phyloP scores from a whole-genome alignment of 1,140 invertebrate genomes.

The Drosophila triauraria region DNA sequence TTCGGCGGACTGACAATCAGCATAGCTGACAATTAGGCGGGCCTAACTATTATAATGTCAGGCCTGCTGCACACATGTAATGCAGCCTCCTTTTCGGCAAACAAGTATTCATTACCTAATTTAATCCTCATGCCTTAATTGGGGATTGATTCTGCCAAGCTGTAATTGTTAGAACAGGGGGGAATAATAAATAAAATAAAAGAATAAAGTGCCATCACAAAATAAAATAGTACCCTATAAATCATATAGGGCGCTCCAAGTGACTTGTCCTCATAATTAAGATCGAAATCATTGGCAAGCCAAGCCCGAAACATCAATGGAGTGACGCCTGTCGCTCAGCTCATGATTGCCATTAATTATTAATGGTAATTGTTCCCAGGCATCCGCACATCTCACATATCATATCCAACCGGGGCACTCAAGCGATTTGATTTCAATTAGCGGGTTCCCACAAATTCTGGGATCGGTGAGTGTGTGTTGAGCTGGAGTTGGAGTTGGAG shows the following conservation, averaged over 20 bases:
- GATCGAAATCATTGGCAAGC: not conserved
- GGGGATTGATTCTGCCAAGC: not conserved
- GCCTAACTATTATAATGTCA: too few relatives aligned
- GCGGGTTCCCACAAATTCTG: not conserved
- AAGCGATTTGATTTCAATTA: conserved; percentile 22
- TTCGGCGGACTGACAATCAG: conserved; percentile 11
- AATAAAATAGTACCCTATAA: too few relatives aligned
- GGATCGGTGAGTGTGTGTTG: not conserved
- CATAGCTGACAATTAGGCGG: conserved; percentile 27
- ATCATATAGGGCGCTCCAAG: not conserved
- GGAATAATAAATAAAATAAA: too few relatives aligned
- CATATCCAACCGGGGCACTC: conserved; percentile 3
- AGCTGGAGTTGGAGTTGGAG: too few relatives aligned
- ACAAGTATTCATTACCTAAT: not conserved
- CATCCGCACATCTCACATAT: not conserved
- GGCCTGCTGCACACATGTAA: too few relatives aligned
- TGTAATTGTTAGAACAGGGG: not conserved
- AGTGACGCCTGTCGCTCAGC: conserved; percentile 31
- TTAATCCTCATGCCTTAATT: not conserved
- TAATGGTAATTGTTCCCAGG: conserved; percentile 31
- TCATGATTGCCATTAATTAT: conserved; percentile 35
- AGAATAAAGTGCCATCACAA: too few relatives aligned
- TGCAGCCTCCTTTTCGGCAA: too few relatives aligned
- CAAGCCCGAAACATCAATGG: not conserved
- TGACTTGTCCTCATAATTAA: not conserved